Percentiles rank a stretch among this genome's conserved stretches.
Evolutionary conservation across 1,140 invertebrate species (phyloP).

Genomic region (Diabrotica undecimpunctata): DNA sequence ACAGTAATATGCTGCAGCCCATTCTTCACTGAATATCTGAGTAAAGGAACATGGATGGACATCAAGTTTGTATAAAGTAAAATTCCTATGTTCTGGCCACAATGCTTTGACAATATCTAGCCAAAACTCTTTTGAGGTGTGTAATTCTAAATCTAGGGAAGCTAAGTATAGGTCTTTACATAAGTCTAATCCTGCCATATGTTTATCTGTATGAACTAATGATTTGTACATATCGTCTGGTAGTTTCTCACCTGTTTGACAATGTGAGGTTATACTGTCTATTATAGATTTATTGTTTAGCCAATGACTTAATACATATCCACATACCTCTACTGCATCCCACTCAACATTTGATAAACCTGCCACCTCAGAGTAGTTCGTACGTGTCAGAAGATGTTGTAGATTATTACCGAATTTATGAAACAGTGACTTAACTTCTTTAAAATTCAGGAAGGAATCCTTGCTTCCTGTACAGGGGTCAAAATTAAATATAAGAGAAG

Average conservation of each 20-base stretch:
- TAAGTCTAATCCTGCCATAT: slow-evolving; percentile 75
- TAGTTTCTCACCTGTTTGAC: slow-evolving; percentile 66
- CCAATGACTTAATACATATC: slow-evolving; percentile 79
- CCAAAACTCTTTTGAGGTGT: slow-evolving; percentile 78
- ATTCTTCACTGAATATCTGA: slow-evolving; percentile 68
- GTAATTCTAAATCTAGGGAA: slow-evolving; percentile 80
- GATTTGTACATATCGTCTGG: slow-evolving; percentile 62
- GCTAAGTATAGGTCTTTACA: slow-evolving; percentile 79
- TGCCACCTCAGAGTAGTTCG: slow-evolving; percentile 76
- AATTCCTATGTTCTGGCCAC: slow-evolving; percentile 73
- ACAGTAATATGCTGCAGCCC: slow-evolving; percentile 73
- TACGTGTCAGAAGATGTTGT: slow-evolving; percentile 76
- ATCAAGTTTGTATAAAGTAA: slow-evolving; percentile 72
- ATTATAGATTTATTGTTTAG: slow-evolving; percentile 69
- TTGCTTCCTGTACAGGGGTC: slow-evolving; percentile 57
- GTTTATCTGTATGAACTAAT: slow-evolving; percentile 60
- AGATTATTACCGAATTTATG: slow-evolving; percentile 80
- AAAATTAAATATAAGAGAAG: slow-evolving; percentile 82
- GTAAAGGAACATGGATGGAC: slow-evolving; percentile 76
- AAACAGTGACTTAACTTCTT: slow-evolving; percentile 74
- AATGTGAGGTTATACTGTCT: slow-evolving; percentile 68
- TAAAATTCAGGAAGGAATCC: slow-evolving; percentile 69
- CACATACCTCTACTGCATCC: slow-evolving; percentile 79
- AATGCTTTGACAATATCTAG: slow-evolving; percentile 66
- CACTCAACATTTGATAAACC: slow-evolving; percentile 86